Base-by-base conservation (phyloP, 2,797 vertebrate genomes). In the Setipinna tenuifilis region DNA sequence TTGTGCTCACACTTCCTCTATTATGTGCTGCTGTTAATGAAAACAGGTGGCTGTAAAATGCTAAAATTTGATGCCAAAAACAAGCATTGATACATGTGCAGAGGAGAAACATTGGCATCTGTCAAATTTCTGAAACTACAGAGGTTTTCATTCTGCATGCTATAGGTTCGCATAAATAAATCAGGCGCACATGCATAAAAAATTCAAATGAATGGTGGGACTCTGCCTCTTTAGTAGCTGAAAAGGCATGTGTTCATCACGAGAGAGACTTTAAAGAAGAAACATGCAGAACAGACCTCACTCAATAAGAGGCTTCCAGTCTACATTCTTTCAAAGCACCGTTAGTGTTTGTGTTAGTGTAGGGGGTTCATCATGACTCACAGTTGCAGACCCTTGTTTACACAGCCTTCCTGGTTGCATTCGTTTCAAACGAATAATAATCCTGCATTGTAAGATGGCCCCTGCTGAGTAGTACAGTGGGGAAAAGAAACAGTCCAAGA, bases 11-110 rank as follows among this genome's bases (percentile, higher is more conserved):
- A 9, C 83, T 88, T 78, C 81, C 88, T 89, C 83, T 86, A 89
- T 89, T 84, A 86, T 85, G 71, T 44, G 17, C 12, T 87, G 86
- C 82, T 89, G 93, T 92, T 91, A 90, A 91, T 85, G 90, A 89
- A 87, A 93, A 89, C 92, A 94, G 92, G 88, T 92, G 91, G 89
- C 87, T 87, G 82, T 81, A 62, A 83, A 85, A 90, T 88, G 90
- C 92, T 93, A 90, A 93, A 88, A 84, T 86, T 91, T 81, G 84
- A 83, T 68, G 21, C 21, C 83, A 6, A 3, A 83, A 11, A 82
- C 11, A 23, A 28, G n/a, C 50, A 12, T 21, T 48, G n/a, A 83
- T 48, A 28, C 35, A 93, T 85, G 46, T 82, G 78, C 65, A 44
- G 21, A 50, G 83, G 83, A 83, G 78, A 82, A 62, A 21, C 84